Base-by-base conservation (phyloP, 2,113 vertebrate species). In the Tupaia tana region DNA sequence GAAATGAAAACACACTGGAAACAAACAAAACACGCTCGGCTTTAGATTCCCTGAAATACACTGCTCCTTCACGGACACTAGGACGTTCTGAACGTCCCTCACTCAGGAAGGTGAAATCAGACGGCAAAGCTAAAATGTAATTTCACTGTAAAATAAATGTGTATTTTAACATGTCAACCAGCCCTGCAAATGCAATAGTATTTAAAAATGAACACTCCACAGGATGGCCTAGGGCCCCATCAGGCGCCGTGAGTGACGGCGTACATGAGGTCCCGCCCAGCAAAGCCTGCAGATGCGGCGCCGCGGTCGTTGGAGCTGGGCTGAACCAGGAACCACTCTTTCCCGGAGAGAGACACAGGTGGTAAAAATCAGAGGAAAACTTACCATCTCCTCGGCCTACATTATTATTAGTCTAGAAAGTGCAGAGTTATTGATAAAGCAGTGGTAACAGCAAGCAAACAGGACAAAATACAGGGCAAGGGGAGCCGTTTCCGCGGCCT, bases 321-420 rank as follows among this genome's bases (percentile, higher is more conserved):
- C 86, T 61, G 84, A 27, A 43, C 43, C 43, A 43, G 88, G 78
- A 74, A 11, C 56, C 71, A 5, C 31, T 34, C 67, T 59, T 71
- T 84, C 92, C 93, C 27, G 22, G 96, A 34, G 84, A 78, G 58
- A 96, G 69, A 95, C 87, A 95, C 93, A 85, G 90, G 96, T 93
- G 93, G 89, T 25, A 69, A 85, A 83, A 83, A 92, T 43, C 25
- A 80, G 80, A 82, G 73, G 59, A 86, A 78, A 84, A 18, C n/a
- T 80, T 20, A 82, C 69, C 43, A 18, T 66, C 71, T 81, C 89
- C 75, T 43, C 15, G 86, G 86, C 71, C 34, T 83, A n/a, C 90
- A 63, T 31, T 83, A 58, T 43, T 31, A 64, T 43, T 61, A 70
- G 82, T 59, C 71, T 56, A 75, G 70, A 82, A 92, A 73, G 59